Evolutionary conservation across 2,888 invertebrate genomes (phyloP).

Genomic region (Desoria tigrina): DNA sequence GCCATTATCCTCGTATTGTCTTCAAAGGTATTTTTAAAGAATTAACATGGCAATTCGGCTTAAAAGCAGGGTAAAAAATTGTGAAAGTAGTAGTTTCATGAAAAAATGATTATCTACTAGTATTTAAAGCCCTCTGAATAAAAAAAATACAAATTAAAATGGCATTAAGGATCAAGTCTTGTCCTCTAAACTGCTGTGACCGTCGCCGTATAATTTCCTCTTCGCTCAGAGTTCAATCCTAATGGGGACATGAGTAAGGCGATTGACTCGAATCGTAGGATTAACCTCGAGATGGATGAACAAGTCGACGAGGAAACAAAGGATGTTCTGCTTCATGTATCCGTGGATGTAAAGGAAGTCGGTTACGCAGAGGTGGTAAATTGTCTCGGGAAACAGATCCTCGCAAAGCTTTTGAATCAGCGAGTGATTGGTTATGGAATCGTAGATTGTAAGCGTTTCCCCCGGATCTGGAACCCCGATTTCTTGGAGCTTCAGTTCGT

Average conservation of each 20-base stretch:
- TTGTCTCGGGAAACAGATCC: slow-evolving; percentile 49
- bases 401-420: slow-evolving; percentile 48
- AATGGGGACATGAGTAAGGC: slow-evolving; percentile 48
- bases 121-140: background rate
- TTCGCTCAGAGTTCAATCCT: slow-evolving; percentile 20
- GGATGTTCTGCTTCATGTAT: slow-evolving; percentile 52
- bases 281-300: slow-evolving; percentile 49
- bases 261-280: slow-evolving; percentile 48
- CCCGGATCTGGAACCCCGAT: slow-evolving; percentile 49
- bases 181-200: background rate
- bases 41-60: background rate
- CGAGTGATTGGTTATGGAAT: slow-evolving; percentile 46
- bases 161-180: slow-evolving; percentile 1
- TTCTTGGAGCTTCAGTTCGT: slow-evolving; percentile 45
- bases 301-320: slow-evolving; percentile 50
- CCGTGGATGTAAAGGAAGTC: slow-evolving; percentile 53
- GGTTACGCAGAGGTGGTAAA: slow-evolving; percentile 50
- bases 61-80: background rate
- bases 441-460: slow-evolving; percentile 49
- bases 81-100: slow-evolving; percentile 16
- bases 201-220: background rate
- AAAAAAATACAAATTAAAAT: slow-evolving; percentile 3
- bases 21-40: background rate
- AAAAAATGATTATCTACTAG: slow-evolving; percentile 6
- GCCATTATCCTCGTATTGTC: slow-evolving; percentile 1